Evolutionary conservation across 2,113 vertebrate genomes (phyloP).

Genomic region (Peucedramus taeniatus): DNA sequence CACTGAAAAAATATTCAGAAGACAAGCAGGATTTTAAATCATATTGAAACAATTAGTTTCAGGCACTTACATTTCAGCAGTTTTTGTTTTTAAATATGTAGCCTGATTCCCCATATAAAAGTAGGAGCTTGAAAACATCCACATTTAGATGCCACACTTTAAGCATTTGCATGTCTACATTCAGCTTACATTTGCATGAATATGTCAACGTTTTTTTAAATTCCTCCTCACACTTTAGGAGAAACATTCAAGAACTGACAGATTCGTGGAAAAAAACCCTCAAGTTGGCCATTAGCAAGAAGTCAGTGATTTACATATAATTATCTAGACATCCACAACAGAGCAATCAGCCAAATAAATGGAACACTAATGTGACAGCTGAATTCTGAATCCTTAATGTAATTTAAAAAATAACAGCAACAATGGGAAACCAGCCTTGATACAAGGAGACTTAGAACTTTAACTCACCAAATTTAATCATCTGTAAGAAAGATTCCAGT

Average conservation of each 20-base stretch:
- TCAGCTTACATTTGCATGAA: not conserved
- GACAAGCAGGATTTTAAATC: not conserved
- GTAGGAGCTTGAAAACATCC: not conserved
- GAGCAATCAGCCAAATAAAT: not conserved
- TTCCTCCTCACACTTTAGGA: not conserved
- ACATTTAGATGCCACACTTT: not conserved
- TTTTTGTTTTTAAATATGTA: not conserved
- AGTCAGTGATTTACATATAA: not conserved
- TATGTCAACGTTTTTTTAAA: not conserved
- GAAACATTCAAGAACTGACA: not conserved
- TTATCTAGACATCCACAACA: not conserved
- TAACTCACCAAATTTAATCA: not conserved
- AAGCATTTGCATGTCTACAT: not conserved
- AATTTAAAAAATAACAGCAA: not conserved
- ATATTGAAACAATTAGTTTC: not conserved
- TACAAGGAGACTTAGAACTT: not conserved
- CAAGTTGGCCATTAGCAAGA: slow-evolving; percentile 8
- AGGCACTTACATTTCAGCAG: not conserved
- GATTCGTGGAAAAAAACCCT: not conserved
- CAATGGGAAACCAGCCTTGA: not conserved
- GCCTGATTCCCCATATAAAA: not conserved
- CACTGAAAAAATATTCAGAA: not conserved
- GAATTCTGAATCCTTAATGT: not conserved
- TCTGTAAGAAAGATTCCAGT: not conserved
- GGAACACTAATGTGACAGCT: not conserved